Percentiles rank a stretch among this genome's conserved stretches.
These are phyloP conservation scores for Ceratosolen solmsi DNA, from an alignment of 1,140 invertebrate species.

Conservation along the genomic window DNA sequence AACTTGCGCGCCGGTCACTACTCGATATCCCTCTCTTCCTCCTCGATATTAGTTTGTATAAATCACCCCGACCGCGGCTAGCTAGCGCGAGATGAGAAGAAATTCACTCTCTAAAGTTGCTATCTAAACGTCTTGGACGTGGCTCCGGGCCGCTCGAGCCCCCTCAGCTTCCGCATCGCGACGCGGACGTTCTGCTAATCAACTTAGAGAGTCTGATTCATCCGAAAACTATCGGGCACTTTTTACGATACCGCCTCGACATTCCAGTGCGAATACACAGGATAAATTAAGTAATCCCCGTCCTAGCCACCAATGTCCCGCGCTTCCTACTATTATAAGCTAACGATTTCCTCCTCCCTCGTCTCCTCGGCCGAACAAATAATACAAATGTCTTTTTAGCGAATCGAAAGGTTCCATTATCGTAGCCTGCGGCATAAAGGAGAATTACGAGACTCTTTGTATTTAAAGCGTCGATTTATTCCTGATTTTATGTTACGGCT, in stretches of 20 bases:
- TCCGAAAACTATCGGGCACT: neutral
- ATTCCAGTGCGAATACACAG: neutral
- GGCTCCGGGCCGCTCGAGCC: neutral
- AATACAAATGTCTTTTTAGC: neutral
- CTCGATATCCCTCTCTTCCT: slow-evolving; percentile 40
- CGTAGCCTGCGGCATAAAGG: neutral
- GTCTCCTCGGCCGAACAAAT: neutral
- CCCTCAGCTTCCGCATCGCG: neutral
- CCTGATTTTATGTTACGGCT: neutral
- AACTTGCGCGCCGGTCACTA: slow-evolving; percentile 1
- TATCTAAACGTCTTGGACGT: neutral
- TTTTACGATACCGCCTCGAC: neutral
- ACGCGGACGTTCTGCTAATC: slow-evolving; percentile 33
- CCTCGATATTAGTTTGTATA: slow-evolving; percentile 44
- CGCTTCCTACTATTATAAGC: neutral
- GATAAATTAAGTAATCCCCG: neutral
- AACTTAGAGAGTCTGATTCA: slow-evolving; percentile 38
- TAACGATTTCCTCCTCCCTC: neutral
- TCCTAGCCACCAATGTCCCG: neutral
- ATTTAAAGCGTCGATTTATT: neutral
- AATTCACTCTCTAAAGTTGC: slow-evolving; percentile 9
- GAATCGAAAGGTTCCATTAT: neutral
- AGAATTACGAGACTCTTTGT: neutral
- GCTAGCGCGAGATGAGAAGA: slow-evolving; percentile 8
- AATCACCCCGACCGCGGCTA: slow-evolving; percentile 30